A percentile compares a stretch with the other conserved stretches of the same genome.
Evolutionary conservation across 2,797 vertebrate species (phyloP).

Genomic region (Acridotheres tristis): DNA sequence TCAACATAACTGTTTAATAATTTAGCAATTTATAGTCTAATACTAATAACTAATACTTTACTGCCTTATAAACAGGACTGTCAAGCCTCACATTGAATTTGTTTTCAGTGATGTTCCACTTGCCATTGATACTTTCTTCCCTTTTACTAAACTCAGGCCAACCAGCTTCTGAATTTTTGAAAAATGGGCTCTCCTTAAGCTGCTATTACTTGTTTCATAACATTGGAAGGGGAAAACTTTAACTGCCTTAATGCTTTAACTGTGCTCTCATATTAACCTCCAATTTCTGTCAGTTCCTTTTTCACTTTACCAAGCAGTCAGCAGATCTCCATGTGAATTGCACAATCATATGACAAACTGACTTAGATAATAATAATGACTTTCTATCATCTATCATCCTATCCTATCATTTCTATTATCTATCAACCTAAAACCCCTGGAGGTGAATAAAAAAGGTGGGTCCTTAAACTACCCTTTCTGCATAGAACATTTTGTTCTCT

Average conservation of each 20-base stretch:
- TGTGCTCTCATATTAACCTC: neutral
- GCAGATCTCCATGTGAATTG: neutral
- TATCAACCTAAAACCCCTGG: neutral
- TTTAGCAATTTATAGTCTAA: no score
- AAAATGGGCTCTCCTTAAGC: neutral
- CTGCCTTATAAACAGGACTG: neutral
- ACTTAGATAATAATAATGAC: neutral
- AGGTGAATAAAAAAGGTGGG: neutral
- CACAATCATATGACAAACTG: neutral
- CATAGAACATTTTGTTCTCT: neutral
- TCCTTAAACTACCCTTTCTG: neutral
- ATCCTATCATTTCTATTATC: no score
- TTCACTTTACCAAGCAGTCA: slow-evolving; percentile 3
- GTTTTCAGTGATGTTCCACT: neutral
- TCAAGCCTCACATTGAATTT: neutral
- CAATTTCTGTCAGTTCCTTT: neutral
- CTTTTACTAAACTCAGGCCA: neutral
- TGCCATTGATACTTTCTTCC: neutral
- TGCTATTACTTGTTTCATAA: neutral
- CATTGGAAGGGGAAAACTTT: neutral
- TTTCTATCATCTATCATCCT: neutral
- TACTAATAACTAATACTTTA: neutral
- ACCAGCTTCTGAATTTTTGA: neutral
- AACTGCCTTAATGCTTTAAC: neutral
- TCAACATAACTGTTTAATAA: neutral